Conservation (phyloP, 1,140 invertebrate species). For the Magallana angulata region DNA sequence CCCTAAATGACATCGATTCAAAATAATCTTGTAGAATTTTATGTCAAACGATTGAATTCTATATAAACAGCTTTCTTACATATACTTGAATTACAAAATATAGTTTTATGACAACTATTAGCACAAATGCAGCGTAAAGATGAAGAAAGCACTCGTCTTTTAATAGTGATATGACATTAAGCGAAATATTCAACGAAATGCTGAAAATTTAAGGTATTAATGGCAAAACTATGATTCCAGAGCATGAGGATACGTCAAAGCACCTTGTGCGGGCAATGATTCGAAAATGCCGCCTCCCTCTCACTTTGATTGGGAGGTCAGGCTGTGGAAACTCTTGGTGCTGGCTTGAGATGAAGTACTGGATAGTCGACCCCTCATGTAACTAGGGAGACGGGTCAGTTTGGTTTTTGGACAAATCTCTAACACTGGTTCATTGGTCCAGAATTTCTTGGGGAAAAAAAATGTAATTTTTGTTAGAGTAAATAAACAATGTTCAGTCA, state of each 20-base stretch:
- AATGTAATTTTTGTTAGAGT: too few species aligned
- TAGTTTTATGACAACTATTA: neutral
- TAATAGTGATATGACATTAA: neutral
- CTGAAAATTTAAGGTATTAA: slow-evolving; percentile 9
- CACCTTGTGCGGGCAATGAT: neutral
- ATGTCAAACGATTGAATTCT: too few species aligned
- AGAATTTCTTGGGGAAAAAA: slow-evolving; percentile 78
- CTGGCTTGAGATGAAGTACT: slow-evolving; percentile 62
- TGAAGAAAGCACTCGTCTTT: neutral
- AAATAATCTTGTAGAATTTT: neutral
- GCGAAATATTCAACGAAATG: neutral
- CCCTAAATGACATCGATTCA: neutral
- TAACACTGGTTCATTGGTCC: slow-evolving; percentile 82
- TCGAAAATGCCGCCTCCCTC: neutral
- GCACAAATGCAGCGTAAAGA: neutral
- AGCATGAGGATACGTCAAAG: neutral
- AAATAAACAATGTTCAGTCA: too few species aligned
- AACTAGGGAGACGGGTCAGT: slow-evolving; percentile 73
- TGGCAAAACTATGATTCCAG: neutral
- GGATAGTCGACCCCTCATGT: slow-evolving; percentile 70
- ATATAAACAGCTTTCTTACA: too few species aligned
- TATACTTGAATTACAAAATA: too few species aligned
- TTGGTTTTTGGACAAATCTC: slow-evolving; percentile 78
- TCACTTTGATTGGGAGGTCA: slow-evolving; percentile 34
- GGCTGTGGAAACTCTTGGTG: slow-evolving; percentile 42